These are phyloP conservation scores for Pterois miles DNA, from an alignment of 2,797 vertebrate species.

Conservation along the genomic window DNA sequence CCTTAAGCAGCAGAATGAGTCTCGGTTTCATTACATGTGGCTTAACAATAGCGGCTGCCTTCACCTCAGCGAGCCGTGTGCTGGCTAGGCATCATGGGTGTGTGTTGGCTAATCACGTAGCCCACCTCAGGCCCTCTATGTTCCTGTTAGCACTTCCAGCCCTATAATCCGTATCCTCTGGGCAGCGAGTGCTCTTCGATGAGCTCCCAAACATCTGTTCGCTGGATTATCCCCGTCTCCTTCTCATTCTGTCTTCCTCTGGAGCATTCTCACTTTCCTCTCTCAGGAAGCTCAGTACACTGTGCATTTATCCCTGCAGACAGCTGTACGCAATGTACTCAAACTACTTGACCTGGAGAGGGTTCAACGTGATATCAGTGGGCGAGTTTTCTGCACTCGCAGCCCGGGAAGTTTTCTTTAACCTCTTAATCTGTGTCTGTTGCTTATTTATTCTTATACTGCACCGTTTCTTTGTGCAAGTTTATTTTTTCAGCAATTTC, in stretches of 20 bases:
- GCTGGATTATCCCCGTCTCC: conserved; percentile 69
- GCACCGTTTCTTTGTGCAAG: not conserved
- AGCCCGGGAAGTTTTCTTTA: not conserved
- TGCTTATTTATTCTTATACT: not conserved
- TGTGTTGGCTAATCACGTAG: conserved; percentile 32
- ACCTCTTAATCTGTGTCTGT: not conserved
- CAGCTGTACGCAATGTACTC: conserved; percentile 61
- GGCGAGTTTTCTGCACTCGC: conserved; percentile 16
- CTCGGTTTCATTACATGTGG: conserved; percentile 22
- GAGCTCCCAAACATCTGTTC: conserved; percentile 70
- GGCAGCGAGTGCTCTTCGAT: conserved; percentile 41
- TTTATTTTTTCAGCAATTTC: not conserved
- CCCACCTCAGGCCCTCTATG: conserved; percentile 40
- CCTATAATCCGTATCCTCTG: conserved; percentile 62
- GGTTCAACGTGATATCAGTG: conserved; percentile 18
- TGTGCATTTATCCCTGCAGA: conserved; percentile 40
- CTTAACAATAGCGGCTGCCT: conserved; percentile 20
- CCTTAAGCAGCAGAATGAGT: not conserved
- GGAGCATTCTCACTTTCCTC: conserved; percentile 59
- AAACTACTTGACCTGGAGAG: conserved; percentile 36
- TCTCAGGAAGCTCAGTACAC: conserved; percentile 54
- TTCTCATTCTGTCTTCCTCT: conserved; percentile 58
- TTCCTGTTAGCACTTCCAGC: conserved; percentile 59
- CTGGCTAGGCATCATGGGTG: not conserved
- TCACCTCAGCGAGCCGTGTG: not conserved